phyloP scores from a whole-genome alignment of 2,888 invertebrate genomes.

The Ophion ventricosus region DNA sequence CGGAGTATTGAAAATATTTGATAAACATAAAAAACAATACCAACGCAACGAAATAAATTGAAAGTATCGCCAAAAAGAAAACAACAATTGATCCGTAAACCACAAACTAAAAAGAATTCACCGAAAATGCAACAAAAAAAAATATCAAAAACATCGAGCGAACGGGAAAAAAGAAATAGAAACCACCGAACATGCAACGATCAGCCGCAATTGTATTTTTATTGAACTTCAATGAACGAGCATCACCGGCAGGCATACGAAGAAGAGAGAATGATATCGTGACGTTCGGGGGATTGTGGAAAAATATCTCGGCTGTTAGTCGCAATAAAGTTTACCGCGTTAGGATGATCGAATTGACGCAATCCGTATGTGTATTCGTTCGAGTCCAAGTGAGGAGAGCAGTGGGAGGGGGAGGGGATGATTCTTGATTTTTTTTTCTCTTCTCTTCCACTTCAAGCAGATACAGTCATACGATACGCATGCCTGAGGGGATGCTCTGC shows the following conservation, averaged over 20 bases:
- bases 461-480: not conserved
- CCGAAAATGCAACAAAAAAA: not conserved
- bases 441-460: not conserved
- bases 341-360: slow-evolving; percentile 10
- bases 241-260: not conserved
- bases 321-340: slow-evolving; percentile 20
- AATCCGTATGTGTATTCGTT: not conserved
- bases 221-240: not conserved
- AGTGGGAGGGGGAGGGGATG: no score
- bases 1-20: not conserved
- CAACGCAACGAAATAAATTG: not conserved
- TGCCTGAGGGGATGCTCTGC: slow-evolving; percentile 2
- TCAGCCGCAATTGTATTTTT: not conserved
- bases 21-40: not conserved
- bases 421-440: not conserved
- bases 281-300: not conserved
- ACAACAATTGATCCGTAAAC: not conserved
- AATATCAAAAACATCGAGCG: not conserved
- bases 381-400: not conserved
- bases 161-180: not conserved
- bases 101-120: not conserved
- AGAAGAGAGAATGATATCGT: not conserved
- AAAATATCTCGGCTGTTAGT: not conserved
- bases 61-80: not conserved
- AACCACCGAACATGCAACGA: not conserved